Evolutionary conservation across 1,140 invertebrate genomes (phyloP).

Genomic region (Dinothrombium tinctorium): DNA sequence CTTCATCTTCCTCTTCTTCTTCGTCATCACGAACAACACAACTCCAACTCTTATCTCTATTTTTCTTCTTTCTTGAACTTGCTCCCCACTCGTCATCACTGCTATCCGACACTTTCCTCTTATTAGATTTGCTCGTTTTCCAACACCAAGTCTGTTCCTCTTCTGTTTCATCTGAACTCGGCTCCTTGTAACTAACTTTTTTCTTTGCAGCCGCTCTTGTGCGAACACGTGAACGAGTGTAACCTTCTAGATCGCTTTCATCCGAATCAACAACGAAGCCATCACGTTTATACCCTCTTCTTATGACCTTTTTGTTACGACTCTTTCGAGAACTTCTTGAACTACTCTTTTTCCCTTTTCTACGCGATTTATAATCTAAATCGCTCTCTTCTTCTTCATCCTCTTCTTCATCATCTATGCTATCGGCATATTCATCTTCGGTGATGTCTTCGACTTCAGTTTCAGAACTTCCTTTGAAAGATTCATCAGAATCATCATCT

Average conservation of each 20-base stretch:
- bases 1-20: slow-evolving; percentile 11
- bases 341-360: too few species aligned
- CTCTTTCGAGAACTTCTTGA: not conserved
- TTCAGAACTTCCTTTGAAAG: slow-evolving; percentile 16
- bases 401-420: slow-evolving; percentile 4
- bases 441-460: slow-evolving; percentile 7
- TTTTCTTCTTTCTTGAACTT: slow-evolving; percentile 32
- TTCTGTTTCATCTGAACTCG: slow-evolving; percentile 24
- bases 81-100: slow-evolving; percentile 28
- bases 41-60: slow-evolving; percentile 26
- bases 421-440: slow-evolving; percentile 6
- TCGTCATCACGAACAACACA: slow-evolving; percentile 9
- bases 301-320: not conserved
- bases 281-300: slow-evolving; percentile 4
- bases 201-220: slow-evolving; percentile 13
- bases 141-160: slow-evolving; percentile 19
- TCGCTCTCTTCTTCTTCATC: slow-evolving; percentile 7
- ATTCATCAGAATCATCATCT: slow-evolving; percentile 43
- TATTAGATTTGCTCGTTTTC: slow-evolving; percentile 23
- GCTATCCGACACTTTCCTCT: slow-evolving; percentile 16
- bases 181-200: slow-evolving; percentile 17
- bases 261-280: not conserved
- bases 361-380: not conserved
- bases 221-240: not conserved
- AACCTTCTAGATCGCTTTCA: slow-evolving; percentile 6